These are phyloP conservation scores for Phylloscopus trochiloides DNA, from an alignment of 2,113 vertebrate species.

Conservation along the genomic window DNA sequence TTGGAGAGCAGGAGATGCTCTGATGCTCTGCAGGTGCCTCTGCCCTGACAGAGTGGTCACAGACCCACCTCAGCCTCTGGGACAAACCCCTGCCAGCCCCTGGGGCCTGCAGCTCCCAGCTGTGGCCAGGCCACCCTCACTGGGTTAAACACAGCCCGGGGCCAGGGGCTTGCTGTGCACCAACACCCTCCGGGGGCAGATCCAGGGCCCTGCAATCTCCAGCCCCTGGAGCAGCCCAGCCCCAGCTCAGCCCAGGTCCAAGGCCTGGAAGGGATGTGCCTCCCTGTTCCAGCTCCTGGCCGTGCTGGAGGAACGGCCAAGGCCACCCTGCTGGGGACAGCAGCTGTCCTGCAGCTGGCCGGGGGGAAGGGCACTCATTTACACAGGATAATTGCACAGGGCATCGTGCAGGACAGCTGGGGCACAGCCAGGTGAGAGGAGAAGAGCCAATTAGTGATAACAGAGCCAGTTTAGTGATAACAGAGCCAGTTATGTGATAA, in stretches of 20 bases:
- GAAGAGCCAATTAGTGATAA: not conserved
- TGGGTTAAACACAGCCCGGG: rapidly evolving
- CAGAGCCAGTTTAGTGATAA: not conserved
- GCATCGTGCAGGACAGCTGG: not conserved
- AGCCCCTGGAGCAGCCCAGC: not conserved
- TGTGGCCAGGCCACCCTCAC: rapidly evolving
- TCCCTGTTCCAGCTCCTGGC: not conserved
- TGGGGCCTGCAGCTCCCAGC: not conserved
- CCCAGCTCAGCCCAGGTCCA: not conserved
- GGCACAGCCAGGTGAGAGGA: not conserved
- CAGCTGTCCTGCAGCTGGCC: not conserved
- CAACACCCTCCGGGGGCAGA: not conserved
- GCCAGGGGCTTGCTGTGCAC: not conserved
- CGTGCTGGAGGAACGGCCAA: rapidly evolving
- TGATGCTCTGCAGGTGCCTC: not conserved
- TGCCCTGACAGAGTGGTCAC: rapidly evolving
- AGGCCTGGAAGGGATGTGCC: not conserved
- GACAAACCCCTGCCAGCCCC: not conserved
- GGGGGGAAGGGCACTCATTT: not conserved
- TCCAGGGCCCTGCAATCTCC: not conserved
- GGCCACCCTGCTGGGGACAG: not conserved
- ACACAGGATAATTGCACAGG: not conserved
- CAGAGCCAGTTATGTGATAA: too few species aligned
- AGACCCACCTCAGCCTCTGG: not conserved
- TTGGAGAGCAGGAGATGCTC: not conserved